phyloP scores from a whole-genome alignment of 2,888 invertebrate genomes.

The Luffia ferchaultella region DNA sequence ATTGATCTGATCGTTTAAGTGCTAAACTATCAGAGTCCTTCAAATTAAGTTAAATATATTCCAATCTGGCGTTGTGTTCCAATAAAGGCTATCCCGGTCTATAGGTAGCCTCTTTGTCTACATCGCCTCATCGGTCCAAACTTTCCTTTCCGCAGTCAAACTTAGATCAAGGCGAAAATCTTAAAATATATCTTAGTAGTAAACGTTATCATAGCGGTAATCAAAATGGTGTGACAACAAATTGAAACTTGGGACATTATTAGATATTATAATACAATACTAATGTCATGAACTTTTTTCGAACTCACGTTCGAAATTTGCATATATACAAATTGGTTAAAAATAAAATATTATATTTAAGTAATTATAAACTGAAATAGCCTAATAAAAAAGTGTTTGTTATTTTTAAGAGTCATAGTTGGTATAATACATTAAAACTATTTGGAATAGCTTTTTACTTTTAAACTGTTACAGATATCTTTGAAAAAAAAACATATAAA shows the following conservation, averaged over 20 bases:
- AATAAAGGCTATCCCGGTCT: slow-evolving; percentile 37
- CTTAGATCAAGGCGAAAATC: slow-evolving; percentile 50
- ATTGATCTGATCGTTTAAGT: background rate
- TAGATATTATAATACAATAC: background rate
- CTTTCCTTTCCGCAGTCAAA: slow-evolving; percentile 59
- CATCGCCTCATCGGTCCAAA: slow-evolving; percentile 44
- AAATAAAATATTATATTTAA: too few relatives aligned
- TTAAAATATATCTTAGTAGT: slow-evolving; percentile 20
- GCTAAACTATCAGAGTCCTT: background rate
- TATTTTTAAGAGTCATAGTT: too few relatives aligned
- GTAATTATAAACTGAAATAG: too few relatives aligned
- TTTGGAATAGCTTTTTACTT: too few relatives aligned
- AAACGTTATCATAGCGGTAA: background rate
- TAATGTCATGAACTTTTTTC: background rate
- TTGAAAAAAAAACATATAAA: too few relatives aligned
- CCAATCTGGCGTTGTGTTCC: slow-evolving; percentile 22
- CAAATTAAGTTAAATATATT: background rate
- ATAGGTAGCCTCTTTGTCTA: slow-evolving; percentile 47
- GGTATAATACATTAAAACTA: too few relatives aligned
- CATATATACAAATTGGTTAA: too few relatives aligned
- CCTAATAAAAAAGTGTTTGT: too few relatives aligned
- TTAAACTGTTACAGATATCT: too few relatives aligned
- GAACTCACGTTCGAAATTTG: too few relatives aligned
- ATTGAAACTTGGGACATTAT: background rate
- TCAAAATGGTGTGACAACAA: background rate